Evolutionary conservation across 2,888 invertebrate genomes (phyloP).

Genomic region (Cenopis cana): DNA sequence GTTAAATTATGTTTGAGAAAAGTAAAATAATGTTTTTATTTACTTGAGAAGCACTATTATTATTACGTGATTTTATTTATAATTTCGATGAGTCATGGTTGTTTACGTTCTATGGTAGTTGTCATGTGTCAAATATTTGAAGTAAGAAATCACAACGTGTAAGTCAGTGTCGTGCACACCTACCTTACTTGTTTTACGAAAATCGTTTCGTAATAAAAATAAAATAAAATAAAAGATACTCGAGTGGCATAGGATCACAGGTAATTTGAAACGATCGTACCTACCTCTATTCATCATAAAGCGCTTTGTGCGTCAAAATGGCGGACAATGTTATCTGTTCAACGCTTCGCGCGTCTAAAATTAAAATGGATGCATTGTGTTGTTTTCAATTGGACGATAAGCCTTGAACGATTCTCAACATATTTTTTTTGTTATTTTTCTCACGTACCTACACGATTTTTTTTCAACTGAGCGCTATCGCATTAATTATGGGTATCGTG

Average conservation of each 20-base stretch:
- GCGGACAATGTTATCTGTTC: conserved; percentile 3
- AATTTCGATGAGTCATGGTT: no score
- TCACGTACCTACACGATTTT: no score
- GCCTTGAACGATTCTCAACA: background rate
- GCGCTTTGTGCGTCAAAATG: conserved; percentile 19
- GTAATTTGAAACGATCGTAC: background rate
- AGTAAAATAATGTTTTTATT: no score
- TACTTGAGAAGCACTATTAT: no score
- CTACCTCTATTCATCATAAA: conserved; percentile 6
- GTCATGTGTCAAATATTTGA: no score
- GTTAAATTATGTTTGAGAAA: no score
- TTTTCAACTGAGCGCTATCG: background rate
- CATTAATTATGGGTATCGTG: background rate
- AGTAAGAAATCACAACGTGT: no score
- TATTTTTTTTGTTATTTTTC: background rate
- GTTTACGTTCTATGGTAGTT: no score
- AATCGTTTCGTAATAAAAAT: no score
- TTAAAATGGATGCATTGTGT: conserved; percentile 20
- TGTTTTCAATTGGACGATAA: conserved; percentile 12
- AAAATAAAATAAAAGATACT: background rate
- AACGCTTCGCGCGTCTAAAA: background rate
- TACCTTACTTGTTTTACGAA: no score
- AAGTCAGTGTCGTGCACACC: no score
- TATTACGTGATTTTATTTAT: no score
- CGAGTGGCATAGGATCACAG: background rate